These are phyloP conservation scores for Eulemur albifrons DNA, from an alignment of 2,797 vertebrate species.

Conservation along the genomic window DNA sequence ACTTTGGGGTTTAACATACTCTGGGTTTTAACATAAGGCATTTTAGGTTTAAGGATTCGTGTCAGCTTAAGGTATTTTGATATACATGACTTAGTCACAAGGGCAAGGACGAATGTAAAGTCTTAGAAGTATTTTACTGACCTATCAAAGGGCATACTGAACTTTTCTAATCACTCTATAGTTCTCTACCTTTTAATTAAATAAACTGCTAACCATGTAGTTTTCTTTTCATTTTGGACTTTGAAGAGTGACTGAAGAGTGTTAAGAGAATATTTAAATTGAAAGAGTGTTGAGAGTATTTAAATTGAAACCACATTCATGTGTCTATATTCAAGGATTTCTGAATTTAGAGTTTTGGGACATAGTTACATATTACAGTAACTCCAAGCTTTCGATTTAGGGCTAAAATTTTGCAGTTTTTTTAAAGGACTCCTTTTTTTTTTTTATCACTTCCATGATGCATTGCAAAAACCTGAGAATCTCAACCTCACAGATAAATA, in stretches of 20 bases:
- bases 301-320: neutral
- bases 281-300: neutral
- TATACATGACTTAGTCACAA: neutral
- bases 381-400: neutral
- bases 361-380: neutral
- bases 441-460: neutral
- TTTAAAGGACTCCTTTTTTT: neutral
- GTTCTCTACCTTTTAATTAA: conserved; percentile 25
- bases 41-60: conserved; percentile 44
- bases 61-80: neutral
- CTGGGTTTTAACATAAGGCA: conserved; percentile 12
- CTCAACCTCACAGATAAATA: conserved; percentile 1
- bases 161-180: neutral
- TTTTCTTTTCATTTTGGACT: neutral
- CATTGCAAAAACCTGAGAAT: neutral
- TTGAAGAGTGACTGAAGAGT: neutral
- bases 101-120: conserved; percentile 15
- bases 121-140: neutral
- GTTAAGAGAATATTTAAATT: neutral
- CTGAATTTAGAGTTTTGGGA: neutral
- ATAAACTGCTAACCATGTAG: neutral
- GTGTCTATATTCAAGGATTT: neutral
- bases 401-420: neutral
- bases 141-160: neutral
- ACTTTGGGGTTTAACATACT: neutral